phyloP scores from a whole-genome alignment of 2,888 invertebrate genomes.

The Cryptus armator region DNA sequence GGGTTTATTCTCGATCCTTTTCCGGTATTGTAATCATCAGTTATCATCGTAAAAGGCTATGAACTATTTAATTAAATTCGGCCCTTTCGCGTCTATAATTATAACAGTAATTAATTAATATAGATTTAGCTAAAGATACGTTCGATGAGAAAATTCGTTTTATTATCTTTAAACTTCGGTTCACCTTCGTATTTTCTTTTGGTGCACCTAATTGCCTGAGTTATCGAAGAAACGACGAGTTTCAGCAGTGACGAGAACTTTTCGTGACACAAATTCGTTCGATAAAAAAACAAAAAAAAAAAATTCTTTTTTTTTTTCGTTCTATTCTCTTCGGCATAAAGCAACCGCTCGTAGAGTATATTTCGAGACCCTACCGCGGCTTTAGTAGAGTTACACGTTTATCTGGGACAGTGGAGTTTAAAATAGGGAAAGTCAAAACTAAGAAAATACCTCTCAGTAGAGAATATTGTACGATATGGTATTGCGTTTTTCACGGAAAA shows the following conservation, averaged over 20 bases:
- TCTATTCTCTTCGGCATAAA: constrained; percentile 50
- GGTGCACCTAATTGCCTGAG: background rate
- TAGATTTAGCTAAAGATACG: background rate
- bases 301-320: constrained; percentile 23
- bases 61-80: background rate
- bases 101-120: background rate
- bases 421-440: constrained; percentile 70
- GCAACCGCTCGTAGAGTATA: constrained; percentile 55
- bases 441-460: constrained; percentile 42
- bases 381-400: constrained; percentile 49
- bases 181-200: background rate
- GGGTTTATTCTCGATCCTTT: constrained; percentile 70
- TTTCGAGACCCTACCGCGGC: constrained; percentile 64
- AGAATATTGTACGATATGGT: background rate
- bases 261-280: constrained; percentile 11
- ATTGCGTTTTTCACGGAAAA: background rate
- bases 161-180: background rate
- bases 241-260: background rate
- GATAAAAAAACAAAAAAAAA: constrained; percentile 12
- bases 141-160: background rate
- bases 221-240: constrained; percentile 2
- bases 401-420: constrained; percentile 70
- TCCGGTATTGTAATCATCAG: background rate
- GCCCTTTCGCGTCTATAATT: background rate
- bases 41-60: too few relatives aligned